Evolutionary conservation across 2,888 invertebrate species (phyloP).

Genomic region (Penaeus monodon): DNA sequence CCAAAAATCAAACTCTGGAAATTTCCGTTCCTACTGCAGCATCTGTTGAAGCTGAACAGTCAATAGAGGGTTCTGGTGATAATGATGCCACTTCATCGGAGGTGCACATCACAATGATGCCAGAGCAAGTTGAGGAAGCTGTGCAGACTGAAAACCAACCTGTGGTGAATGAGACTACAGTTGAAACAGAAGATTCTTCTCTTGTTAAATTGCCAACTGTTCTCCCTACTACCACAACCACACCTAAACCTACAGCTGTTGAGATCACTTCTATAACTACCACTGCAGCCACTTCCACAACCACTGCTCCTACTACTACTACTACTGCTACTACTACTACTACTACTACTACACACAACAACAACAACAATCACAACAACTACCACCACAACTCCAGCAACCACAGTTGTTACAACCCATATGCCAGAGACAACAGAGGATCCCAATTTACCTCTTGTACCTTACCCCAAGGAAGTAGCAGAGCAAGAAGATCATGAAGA

Average conservation of each 20-base stretch:
- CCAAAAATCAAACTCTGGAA: too few species aligned
- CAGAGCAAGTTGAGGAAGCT: too few species aligned
- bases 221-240: too few species aligned
- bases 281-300: neutral
- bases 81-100: neutral
- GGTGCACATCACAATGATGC: too few species aligned
- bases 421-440: neutral
- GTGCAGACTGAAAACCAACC: too few species aligned
- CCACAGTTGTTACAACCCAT: neutral
- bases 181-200: too few species aligned
- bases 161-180: too few species aligned
- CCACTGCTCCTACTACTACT: constrained; percentile 8
- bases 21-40: too few species aligned
- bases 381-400: neutral
- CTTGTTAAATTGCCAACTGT: too few species aligned
- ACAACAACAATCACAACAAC: neutral
- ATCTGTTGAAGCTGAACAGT: too few species aligned
- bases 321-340: neutral
- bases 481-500: neutral
- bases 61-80: too few species aligned
- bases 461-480: neutral
- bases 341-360: neutral
- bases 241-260: neutral
- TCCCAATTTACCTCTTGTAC: neutral
- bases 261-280: neutral